phyloP scores from a whole-genome alignment of 23 tunicate genomes.

The Styela plicata region DNA sequence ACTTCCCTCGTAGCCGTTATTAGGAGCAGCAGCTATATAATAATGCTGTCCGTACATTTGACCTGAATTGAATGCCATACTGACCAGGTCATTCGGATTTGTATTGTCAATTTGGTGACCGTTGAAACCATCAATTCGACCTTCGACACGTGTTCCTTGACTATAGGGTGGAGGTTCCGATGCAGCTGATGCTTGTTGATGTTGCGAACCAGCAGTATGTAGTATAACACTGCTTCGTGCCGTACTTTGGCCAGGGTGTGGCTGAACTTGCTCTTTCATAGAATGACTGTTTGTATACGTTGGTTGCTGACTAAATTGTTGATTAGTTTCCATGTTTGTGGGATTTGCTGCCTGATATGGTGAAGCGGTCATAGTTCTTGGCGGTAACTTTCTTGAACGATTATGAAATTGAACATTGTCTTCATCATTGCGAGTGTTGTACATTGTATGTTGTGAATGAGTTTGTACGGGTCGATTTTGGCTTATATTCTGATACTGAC shows the following conservation, averaged over 20 bases:
- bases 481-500: constrained; percentile 7
- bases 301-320: constrained; percentile 17
- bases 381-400: neutral
- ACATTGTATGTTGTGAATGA: neutral
- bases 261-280: neutral
- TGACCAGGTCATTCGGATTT: constrained; percentile 14
- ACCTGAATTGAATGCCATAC: neutral
- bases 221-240: constrained; percentile 40
- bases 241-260: neutral
- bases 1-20: constrained; percentile 18
- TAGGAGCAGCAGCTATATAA: constrained; percentile 46
- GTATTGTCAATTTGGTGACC: neutral
- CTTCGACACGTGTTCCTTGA: neutral
- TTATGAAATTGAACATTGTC: neutral
- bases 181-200: constrained; percentile 2
- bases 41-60: constrained; percentile 44
- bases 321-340: neutral
- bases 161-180: constrained; percentile 5
- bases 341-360: neutral
- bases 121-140: neutral
- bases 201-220: constrained; percentile 29
- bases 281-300: neutral
- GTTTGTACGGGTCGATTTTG: neutral
- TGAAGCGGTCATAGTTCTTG: neutral
- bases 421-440: neutral